Percentiles rank a stretch among this genome's conserved stretches.
These are phyloP conservation scores for Phenganax stokvisi DNA, from an alignment of 92 coral and sea anemone genomes.

Conservation along the genomic window DNA sequence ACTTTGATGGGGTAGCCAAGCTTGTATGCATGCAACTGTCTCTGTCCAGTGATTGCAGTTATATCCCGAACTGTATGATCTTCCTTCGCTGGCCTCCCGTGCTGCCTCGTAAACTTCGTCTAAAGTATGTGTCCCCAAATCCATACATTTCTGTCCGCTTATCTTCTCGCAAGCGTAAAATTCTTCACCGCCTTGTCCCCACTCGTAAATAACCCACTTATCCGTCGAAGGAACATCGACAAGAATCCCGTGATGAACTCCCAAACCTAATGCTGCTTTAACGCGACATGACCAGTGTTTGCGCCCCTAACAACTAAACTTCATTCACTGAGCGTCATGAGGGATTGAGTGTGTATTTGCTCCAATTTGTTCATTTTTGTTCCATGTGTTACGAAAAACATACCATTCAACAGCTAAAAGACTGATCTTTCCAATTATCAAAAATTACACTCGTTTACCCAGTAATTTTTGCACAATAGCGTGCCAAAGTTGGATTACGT, in stretches of 20 bases:
- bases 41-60: constrained; percentile 1
- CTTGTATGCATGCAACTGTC: background rate
- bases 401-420: too few relatives aligned
- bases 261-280: constrained; percentile 7
- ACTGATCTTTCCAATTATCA: too few relatives aligned
- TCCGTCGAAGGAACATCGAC: background rate
- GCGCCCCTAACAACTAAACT: too few relatives aligned
- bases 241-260: background rate
- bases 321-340: too few relatives aligned
- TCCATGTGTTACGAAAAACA: too few relatives aligned
- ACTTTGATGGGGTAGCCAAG: background rate
- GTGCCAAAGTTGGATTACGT: too few relatives aligned
- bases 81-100: background rate
- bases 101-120: background rate
- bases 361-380: too few relatives aligned
- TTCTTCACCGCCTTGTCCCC: background rate
- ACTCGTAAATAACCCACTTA: background rate
- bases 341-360: too few relatives aligned
- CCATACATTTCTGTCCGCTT: constrained; percentile 1
- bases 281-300: background rate
- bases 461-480: too few relatives aligned
- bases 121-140: background rate
- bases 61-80: background rate
- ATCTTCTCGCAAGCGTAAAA: constrained; percentile 1
- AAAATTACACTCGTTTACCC: too few relatives aligned